Percentiles rank a stretch among this genome's conserved stretches.
phyloP scores from a whole-genome alignment of 2,888 invertebrate species.

The Brachypalpus laphriformis region DNA sequence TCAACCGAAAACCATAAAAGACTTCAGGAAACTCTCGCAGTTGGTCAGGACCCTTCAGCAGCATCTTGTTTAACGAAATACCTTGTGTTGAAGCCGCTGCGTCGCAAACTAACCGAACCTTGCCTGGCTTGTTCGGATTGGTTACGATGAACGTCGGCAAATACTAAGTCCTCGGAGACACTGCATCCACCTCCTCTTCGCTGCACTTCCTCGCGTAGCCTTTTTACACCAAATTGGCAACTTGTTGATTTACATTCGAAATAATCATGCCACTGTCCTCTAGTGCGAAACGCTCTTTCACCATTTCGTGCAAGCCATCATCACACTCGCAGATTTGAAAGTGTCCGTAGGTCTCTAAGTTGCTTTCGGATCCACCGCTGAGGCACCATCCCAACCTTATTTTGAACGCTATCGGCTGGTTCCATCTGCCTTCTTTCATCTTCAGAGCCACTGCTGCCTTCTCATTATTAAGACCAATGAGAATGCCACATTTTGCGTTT shows the following conservation, averaged over 20 bases:
- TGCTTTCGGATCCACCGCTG: too few relatives aligned
- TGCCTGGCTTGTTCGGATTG: conserved; percentile 74
- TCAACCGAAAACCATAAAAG: too few relatives aligned
- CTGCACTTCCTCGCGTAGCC: too few relatives aligned
- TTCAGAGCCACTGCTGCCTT: conserved; percentile 9
- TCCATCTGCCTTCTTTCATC: conserved; percentile 1
- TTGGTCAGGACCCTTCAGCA: too few relatives aligned
- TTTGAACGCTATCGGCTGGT: conserved; percentile 5
- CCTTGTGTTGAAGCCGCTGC: too few relatives aligned
- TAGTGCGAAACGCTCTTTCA: neutral
- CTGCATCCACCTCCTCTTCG: too few relatives aligned
- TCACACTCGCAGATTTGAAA: conserved; percentile 32
- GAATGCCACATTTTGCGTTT: conserved; percentile 22
- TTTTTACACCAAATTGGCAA: conserved; percentile 59
- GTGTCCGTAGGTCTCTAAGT: neutral
- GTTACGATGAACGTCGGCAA: conserved; percentile 75
- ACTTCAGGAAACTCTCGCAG: too few relatives aligned
- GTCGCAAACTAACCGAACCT: too few relatives aligned
- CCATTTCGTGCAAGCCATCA: conserved; percentile 11
- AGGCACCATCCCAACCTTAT: conserved; percentile 26
- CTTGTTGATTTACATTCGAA: conserved; percentile 37
- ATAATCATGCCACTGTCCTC: neutral
- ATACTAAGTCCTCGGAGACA: too few relatives aligned
- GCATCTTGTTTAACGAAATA: too few relatives aligned
- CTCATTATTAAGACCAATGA: conserved; percentile 11